A percentile compares a stretch with the other conserved stretches of the same genome.
Conservation (phyloP, 2,888 invertebrate genomes). For the Caenorhabditis plicata region DNA sequence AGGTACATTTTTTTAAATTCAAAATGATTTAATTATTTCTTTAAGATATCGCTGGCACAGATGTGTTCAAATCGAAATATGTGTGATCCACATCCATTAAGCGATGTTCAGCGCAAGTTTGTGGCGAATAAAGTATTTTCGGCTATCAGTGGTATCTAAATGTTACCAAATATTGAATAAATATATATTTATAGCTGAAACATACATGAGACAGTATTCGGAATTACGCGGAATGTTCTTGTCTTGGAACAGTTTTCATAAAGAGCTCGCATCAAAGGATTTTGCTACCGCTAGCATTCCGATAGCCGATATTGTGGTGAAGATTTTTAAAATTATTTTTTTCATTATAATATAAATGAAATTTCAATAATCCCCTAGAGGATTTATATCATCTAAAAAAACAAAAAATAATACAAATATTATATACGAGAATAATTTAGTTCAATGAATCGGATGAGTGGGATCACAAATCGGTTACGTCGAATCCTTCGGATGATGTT, state of each 20-base stretch:
- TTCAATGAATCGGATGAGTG: too few species aligned
- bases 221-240: slow-evolving; percentile 17
- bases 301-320: slow-evolving; percentile 8
- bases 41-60: slow-evolving; percentile 7
- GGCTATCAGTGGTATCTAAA: too few species aligned
- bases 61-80: not conserved
- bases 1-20: not conserved
- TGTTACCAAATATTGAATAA: too few species aligned
- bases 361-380: too few species aligned
- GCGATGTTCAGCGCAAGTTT: not conserved
- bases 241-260: slow-evolving; percentile 12
- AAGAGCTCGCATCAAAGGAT: not conserved
- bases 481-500: too few species aligned
- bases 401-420: too few species aligned
- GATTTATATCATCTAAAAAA: too few species aligned
- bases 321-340: too few species aligned
- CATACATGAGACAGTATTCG: slow-evolving; percentile 1
- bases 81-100: slow-evolving; percentile 8
- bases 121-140: too few species aligned
- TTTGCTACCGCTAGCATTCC: not conserved
- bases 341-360: too few species aligned
- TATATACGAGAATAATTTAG: too few species aligned
- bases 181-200: not conserved
- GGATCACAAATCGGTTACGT: too few species aligned
- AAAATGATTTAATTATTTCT: not conserved